Evolutionary conservation across 2,797 vertebrate genomes (phyloP), one percentile per base, ranked within the genome.

Genomic region (Capromys pilorides): DNA sequence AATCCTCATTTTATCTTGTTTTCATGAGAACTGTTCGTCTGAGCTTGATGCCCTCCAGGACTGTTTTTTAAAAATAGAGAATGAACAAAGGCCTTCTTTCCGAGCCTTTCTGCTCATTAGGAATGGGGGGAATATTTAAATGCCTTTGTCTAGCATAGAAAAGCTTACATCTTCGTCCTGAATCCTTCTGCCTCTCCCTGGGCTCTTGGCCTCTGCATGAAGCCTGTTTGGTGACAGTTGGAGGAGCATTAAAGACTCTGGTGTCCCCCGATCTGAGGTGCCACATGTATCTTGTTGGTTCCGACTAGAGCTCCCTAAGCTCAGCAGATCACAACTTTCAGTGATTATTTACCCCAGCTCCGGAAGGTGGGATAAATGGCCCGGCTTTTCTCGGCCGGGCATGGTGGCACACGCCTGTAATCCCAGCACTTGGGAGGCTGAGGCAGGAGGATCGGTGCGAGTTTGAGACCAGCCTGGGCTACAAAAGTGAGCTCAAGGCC

Each of bases 31-130:
- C 22, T 33, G 22, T 80, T 88, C n/a, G n/a, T 73, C 78, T 75
- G 59, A 89, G 39, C 45, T 94, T 88, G 22, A 13, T 91, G 12
- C 80, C 33, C 36, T 84, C 67, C 54, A 89, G 51, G 82, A 24
- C 28, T 36, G n/a, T 33, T 78, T 78, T 14, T 79, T 67, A 39
- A 80, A 12, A 62, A 16, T 49, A 3, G 67, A 83, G 57, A 61
- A 81, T 84, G 75, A 95, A 94, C 93, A 93, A 93, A 96, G 69
- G 80, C 59, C 41, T 16, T 61, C 22, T 92, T 92, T 86, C 80
- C 39, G 16, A 89, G 59, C 45, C 31, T 16, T 89, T 83, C 82
- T 67, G 45, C 54, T 86, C 36, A 31, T 87, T 77, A 79, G 81
- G 57, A 91, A 87, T 93, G 88, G 67, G 13, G 16, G 16, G 18